phyloP scores from a whole-genome alignment of 2,797 vertebrate genomes.

The Gadopsis marmoratus region DNA sequence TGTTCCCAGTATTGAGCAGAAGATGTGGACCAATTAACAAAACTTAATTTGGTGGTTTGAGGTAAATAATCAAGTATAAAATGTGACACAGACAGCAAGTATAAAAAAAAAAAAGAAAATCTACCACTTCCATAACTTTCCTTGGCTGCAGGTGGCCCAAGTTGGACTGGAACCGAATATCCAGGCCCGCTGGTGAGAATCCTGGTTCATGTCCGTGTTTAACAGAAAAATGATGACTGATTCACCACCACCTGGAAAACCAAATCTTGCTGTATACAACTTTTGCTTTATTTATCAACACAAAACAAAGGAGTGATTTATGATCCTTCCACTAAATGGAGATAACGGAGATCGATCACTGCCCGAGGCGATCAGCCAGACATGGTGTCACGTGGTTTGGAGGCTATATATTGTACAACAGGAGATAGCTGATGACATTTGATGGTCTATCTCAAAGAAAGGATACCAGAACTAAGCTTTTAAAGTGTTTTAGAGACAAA shows the following conservation, averaged over 20 bases:
- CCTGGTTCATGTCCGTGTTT: neutral
- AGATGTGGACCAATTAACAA: neutral
- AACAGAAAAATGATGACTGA: neutral
- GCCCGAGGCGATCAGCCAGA: conserved; percentile 30
- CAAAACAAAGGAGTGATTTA: conserved; percentile 15
- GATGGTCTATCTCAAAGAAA: too few species aligned
- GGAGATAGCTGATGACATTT: too few species aligned
- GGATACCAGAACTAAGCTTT: too few species aligned
- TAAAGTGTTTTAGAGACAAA: too few species aligned
- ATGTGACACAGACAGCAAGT: neutral
- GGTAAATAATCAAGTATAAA: neutral
- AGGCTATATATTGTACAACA: too few species aligned
- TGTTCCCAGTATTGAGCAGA: too few species aligned
- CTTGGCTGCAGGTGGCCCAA: neutral
- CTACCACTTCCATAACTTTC: neutral
- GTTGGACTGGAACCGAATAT: neutral
- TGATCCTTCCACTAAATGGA: neutral
- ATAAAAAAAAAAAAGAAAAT: neutral
- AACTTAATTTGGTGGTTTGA: neutral
- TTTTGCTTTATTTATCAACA: conserved; percentile 2
- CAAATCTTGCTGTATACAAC: neutral
- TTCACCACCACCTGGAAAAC: neutral
- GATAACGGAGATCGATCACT: neutral
- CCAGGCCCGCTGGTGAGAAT: neutral
- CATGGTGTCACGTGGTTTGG: too few species aligned